Evolutionary conservation across 2,888 invertebrate species (phyloP).

Genomic region (Dermolepida albohirtum): DNA sequence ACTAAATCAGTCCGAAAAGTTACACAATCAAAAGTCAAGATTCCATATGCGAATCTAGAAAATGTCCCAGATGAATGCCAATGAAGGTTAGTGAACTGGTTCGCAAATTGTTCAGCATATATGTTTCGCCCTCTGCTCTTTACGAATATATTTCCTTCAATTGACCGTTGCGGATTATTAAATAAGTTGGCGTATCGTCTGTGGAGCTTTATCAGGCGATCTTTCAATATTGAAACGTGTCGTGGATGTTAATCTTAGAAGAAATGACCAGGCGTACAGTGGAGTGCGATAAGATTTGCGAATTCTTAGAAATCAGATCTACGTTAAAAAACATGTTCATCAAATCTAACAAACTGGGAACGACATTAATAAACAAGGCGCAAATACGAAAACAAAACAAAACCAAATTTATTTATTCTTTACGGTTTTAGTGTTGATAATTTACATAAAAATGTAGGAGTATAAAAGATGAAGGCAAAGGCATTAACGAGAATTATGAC

Average conservation of each 20-base stretch:
- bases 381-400: no score
- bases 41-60: constrained; percentile 30
- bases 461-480: no score
- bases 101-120: constrained; percentile 25
- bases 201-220: constrained; percentile 19
- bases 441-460: no score
- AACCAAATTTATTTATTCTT: no score
- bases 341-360: constrained; percentile 1
- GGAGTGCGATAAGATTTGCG: constrained; percentile 20
- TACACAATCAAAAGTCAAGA: constrained; percentile 37
- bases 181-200: constrained; percentile 34
- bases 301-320: constrained; percentile 28
- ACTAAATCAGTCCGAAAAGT: constrained; percentile 35
- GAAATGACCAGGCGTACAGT: constrained; percentile 7
- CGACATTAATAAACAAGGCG: not conserved
- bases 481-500: no score
- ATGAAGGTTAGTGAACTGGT: constrained; percentile 38
- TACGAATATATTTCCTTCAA: constrained; percentile 21
- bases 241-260: constrained; percentile 24
- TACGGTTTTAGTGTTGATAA: no score
- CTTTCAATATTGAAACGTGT: constrained; percentile 37
- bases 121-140: constrained; percentile 14
- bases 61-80: constrained; percentile 34
- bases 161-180: constrained; percentile 24
- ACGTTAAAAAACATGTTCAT: constrained; percentile 20